A percentile compares a stretch with the other conserved stretches of the same genome.
These are phyloP conservation scores for Latrodectus elegans DNA, from an alignment of 2,888 invertebrate genomes.

Conservation along the genomic window DNA sequence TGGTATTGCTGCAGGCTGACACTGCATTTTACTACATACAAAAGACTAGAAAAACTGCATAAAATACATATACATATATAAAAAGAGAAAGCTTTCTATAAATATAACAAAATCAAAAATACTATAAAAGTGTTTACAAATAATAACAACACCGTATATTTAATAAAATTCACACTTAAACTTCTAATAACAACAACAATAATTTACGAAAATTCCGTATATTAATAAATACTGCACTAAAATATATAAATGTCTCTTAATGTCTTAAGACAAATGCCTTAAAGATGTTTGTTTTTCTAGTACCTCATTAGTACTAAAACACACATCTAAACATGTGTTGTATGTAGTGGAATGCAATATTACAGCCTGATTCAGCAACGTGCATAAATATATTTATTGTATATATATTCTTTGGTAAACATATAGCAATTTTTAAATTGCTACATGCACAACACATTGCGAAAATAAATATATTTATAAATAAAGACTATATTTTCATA, in stretches of 20 bases:
- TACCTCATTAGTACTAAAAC: constrained; percentile 52
- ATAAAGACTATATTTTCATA: constrained; percentile 66
- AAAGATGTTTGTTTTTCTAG: constrained; percentile 45
- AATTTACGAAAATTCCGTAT: constrained; percentile 64
- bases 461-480: constrained; percentile 67
- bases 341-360: constrained; percentile 61
- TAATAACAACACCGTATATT: constrained; percentile 68
- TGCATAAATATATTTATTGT: constrained; percentile 52
- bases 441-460: constrained; percentile 52
- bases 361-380: constrained; percentile 23
- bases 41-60: constrained; percentile 68
- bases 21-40: constrained; percentile 64
- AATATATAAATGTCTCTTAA: constrained; percentile 54
- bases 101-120: constrained; percentile 70
- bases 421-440: constrained; percentile 50
- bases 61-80: constrained; percentile 67
- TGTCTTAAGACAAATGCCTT: constrained; percentile 7
- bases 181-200: constrained; percentile 60
- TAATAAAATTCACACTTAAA: constrained; percentile 54
- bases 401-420: constrained; percentile 64
- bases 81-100: constrained; percentile 70
- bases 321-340: constrained; percentile 60
- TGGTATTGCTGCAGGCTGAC: constrained; percentile 5
- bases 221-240: constrained; percentile 62
- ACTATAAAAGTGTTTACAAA: constrained; percentile 67